Evolutionary conservation across 2,113 vertebrate genomes (phyloP).

Genomic region (Lycocorax pyrrhopterus): DNA sequence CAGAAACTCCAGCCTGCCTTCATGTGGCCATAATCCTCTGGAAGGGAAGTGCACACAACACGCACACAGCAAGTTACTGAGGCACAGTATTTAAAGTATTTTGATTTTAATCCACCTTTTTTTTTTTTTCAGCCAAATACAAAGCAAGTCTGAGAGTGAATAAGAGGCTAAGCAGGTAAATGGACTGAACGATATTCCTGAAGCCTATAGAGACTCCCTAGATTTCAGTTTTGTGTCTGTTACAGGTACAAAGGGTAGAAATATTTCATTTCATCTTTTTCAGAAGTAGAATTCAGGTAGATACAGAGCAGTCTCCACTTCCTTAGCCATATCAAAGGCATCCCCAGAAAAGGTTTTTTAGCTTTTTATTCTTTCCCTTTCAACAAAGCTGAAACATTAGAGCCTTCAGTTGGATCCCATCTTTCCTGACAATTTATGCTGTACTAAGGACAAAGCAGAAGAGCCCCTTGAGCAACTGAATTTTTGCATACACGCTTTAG

Average conservation of each 20-base stretch:
- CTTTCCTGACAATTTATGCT: slow-evolving; percentile 3
- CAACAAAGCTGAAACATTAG: slow-evolving; percentile 17
- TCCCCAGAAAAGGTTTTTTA: neutral
- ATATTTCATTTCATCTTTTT: slow-evolving; percentile 18
- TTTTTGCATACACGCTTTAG: neutral
- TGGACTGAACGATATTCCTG: neutral
- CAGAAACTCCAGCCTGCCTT: neutral
- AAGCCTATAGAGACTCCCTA: neutral
- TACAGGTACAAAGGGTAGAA: slow-evolving; percentile 5
- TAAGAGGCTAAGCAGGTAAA: neutral
- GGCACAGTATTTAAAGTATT: neutral
- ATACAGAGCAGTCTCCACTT: neutral
- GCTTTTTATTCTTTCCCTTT: slow-evolving; percentile 14
- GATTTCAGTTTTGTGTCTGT: slow-evolving; percentile 9
- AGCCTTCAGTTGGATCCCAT: neutral
- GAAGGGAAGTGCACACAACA: neutral
- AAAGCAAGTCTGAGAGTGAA: neutral
- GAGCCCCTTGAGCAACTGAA: neutral
- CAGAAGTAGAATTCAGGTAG: slow-evolving; percentile 10
- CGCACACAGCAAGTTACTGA: neutral
- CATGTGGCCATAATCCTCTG: neutral
- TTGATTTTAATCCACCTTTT: neutral
- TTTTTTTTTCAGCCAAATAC: neutral
- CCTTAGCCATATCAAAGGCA: slow-evolving; percentile 35
- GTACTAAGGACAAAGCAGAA: slow-evolving; percentile 12